Evolutionary conservation across 2,797 vertebrate species (phyloP).

Genomic region (Falco rusticolus): DNA sequence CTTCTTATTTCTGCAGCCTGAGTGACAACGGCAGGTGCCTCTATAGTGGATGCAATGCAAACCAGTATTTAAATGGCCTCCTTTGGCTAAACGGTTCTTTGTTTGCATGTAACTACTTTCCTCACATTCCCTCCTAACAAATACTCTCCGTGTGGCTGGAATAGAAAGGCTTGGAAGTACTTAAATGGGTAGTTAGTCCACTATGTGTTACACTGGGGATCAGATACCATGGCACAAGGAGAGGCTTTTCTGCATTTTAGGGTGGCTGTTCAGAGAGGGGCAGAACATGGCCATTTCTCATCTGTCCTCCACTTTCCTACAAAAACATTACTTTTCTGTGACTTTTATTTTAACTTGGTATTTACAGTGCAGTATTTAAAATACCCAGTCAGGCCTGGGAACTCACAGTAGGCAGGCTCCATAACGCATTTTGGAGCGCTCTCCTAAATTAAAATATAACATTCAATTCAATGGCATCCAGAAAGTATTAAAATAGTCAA

Average conservation of each 20-base stretch:
- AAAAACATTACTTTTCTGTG: neutral
- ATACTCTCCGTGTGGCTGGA: neutral
- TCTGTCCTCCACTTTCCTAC: neutral
- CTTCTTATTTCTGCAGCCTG: slow-evolving; percentile 11
- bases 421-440: accelerated
- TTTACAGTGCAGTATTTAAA: neutral
- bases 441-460: neutral
- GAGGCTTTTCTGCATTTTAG: neutral
- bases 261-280: neutral
- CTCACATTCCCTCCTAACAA: neutral
- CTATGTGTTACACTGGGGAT: neutral
- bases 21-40: slow-evolving; percentile 1
- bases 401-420: neutral
- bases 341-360: neutral
- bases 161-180: neutral
- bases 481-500: neutral
- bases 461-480: neutral
- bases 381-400: neutral
- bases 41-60: slow-evolving; percentile 26
- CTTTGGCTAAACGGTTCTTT: slow-evolving; percentile 27
- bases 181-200: neutral
- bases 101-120: neutral
- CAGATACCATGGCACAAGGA: neutral
- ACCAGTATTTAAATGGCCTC: slow-evolving; percentile 38
- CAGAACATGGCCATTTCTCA: neutral